These are phyloP conservation scores for Cyprinus carpio DNA, from an alignment of 2,113 vertebrate species.

Conservation along the genomic window DNA sequence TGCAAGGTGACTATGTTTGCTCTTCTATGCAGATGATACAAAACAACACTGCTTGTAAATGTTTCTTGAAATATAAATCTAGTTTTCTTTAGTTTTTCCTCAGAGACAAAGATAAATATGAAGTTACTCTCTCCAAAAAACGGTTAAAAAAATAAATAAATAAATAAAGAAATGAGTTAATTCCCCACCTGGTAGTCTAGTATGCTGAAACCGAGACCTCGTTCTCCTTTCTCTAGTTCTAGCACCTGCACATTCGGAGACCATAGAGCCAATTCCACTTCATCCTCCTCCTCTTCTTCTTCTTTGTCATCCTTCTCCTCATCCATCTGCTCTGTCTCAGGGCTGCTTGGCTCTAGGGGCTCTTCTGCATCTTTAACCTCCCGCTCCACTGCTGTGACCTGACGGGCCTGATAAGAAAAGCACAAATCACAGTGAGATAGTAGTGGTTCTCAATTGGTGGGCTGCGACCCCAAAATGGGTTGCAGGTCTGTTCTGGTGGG, in stretches of 20 bases:
- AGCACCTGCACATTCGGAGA: conserved; percentile 84
- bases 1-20: not conserved
- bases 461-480: not conserved
- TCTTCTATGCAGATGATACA: not conserved
- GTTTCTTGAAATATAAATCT: not conserved
- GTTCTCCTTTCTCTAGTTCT: conserved; percentile 84
- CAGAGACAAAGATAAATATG: not conserved
- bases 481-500: not conserved
- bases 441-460: not conserved
- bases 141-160: not conserved
- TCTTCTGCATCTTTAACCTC: conserved; percentile 52
- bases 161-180: not conserved
- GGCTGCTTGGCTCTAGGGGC: conserved; percentile 34
- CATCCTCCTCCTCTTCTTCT: conserved; percentile 74
- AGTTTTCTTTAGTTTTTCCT: not conserved
- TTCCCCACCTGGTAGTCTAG: conserved; percentile 94
- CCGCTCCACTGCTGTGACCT: conserved; percentile 43
- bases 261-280: conserved; percentile 89
- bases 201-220: conserved; percentile 96
- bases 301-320: not conserved
- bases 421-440: not conserved
- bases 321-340: conserved; percentile 59
- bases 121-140: not conserved
- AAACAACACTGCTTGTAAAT: not conserved
- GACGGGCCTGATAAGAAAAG: conserved; percentile 11